Conservation (phyloP, 37 sponge, comb jelly and placozoan genomes). For the Oscarella lobularis region DNA sequence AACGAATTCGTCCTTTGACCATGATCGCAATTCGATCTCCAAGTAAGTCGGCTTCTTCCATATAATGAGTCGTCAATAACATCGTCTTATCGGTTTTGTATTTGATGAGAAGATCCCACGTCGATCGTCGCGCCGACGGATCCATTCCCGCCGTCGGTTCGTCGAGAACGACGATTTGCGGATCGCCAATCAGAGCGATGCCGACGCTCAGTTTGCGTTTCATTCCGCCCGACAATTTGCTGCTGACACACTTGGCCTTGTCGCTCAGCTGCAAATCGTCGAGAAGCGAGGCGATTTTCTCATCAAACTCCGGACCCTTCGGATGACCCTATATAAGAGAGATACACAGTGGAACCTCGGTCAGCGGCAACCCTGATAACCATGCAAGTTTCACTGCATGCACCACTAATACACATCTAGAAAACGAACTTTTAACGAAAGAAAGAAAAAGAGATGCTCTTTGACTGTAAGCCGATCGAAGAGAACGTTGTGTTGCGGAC, state of each 20-base stretch:
- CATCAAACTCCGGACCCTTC: slow-evolving; percentile 4
- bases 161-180: slow-evolving; percentile 46
- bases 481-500: slow-evolving; percentile 92
- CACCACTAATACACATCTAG: too few relatives aligned
- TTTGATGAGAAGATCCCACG: slow-evolving; percentile 51
- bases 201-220: slow-evolving; percentile 63
- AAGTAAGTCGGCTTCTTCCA: slow-evolving; percentile 66
- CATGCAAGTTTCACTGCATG: too few relatives aligned
- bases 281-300: slow-evolving; percentile 47
- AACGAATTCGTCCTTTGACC: slow-evolving; percentile 38
- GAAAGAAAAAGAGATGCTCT: slow-evolving; percentile 84
- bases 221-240: slow-evolving; percentile 86
- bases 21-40: slow-evolving; percentile 66
- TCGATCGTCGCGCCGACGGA: slow-evolving; percentile 49
- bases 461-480: slow-evolving; percentile 89
- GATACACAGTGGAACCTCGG: not conserved
- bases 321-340: not conserved
- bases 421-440: slow-evolving; percentile 69
- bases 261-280: slow-evolving; percentile 58
- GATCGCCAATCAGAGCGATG: slow-evolving; percentile 47
- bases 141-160: slow-evolving; percentile 75
- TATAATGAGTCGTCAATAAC: slow-evolving; percentile 57
- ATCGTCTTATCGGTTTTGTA: slow-evolving; percentile 40
- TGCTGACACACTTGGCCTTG: slow-evolving; percentile 45
- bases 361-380: too few relatives aligned